phyloP scores from a whole-genome alignment of 1,140 invertebrate genomes.

The Drosophila busckii region DNA sequence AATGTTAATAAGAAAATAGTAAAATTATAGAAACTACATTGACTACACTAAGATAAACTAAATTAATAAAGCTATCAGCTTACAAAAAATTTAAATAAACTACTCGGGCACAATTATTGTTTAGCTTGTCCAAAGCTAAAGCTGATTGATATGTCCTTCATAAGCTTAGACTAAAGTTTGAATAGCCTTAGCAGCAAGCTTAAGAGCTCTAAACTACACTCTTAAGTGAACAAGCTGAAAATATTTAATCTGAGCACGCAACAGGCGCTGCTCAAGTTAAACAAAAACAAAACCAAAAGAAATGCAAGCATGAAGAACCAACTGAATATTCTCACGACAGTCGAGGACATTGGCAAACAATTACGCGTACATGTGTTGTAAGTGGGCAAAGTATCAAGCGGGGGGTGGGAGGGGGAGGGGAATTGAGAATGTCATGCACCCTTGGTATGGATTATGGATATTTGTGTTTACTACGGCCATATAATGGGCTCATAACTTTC shows the following conservation, averaged over 20 bases:
- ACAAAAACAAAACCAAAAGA: slow-evolving; percentile 15
- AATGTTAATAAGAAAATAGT: too few species aligned
- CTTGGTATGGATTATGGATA: slow-evolving; percentile 63
- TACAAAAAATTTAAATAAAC: too few species aligned
- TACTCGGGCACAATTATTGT: too few species aligned
- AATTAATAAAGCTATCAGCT: too few species aligned
- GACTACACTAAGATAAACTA: too few species aligned
- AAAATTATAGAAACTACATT: too few species aligned
- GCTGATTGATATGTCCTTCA: too few species aligned
- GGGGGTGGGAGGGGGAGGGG: slow-evolving; percentile 12
- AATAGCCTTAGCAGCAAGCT: too few species aligned
- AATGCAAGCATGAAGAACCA: slow-evolving; percentile 16
- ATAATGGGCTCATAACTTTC: slow-evolving; percentile 74
- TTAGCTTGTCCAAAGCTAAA: too few species aligned
- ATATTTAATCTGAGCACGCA: slow-evolving; percentile 14
- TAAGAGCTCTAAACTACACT: too few species aligned
- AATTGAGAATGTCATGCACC: slow-evolving; percentile 42
- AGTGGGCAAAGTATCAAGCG: slow-evolving; percentile 6
- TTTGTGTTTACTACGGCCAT: slow-evolving; percentile 67
- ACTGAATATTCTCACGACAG: slow-evolving; percentile 71
- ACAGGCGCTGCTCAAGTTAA: slow-evolving; percentile 27
- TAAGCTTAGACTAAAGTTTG: too few species aligned
- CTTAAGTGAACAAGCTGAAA: slow-evolving; percentile 7
- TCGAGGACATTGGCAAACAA: slow-evolving; percentile 69
- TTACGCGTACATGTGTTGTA: slow-evolving; percentile 65